Evolutionary conservation across 2,113 vertebrate species (phyloP), one percentile per base, ranked within the genome.

Genomic region (Symphodus melops): DNA sequence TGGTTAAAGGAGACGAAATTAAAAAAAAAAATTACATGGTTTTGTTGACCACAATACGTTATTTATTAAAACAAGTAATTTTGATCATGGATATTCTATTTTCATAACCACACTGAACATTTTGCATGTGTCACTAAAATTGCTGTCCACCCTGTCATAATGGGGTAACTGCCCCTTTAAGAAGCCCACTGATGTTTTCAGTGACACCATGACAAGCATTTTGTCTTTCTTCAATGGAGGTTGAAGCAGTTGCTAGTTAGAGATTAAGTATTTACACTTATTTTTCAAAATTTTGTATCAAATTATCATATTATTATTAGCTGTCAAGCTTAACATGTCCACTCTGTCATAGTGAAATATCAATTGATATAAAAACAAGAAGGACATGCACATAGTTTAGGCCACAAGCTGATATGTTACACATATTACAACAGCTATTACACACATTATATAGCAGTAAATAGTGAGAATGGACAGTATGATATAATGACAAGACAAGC

Each of bases 161-260:
- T 64, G 46, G 62, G 62, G 10, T 65, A 51, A 36, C 25, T 36
- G 44, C 61, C 44, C 11, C 25, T 64, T 64, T 64, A 64, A 64
- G 37, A 51, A 64, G n/a, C 44, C 1, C 1, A 0, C 25, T 64
- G 62, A 64, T 63, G 60, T 48, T 5, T n/a, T 58, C 17, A 58
- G 33, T n/a, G 56, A 39, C 57, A 21, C 41, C 7, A 61, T 12
- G 2, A 41, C 20, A 20, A 44, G 12, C 20, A 44, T 10, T 44
- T 44, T 23, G 20, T 61, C 41, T 21, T 9, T 59, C n/a, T 46
- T 23, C 59, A 61, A 2, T 61, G 37, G 41, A 61, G 20, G 20
- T 13, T 46, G 8, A 44, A 20, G n/a, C 9, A 52, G n/a, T 21
- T 8, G 49, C 49, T 36, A 25, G 3, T 20, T 44, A 21, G 14